Evolutionary conservation across 2,113 vertebrate genomes (phyloP), one percentile per base, ranked within the genome.

Genomic region (Hemicordylus capensis): DNA sequence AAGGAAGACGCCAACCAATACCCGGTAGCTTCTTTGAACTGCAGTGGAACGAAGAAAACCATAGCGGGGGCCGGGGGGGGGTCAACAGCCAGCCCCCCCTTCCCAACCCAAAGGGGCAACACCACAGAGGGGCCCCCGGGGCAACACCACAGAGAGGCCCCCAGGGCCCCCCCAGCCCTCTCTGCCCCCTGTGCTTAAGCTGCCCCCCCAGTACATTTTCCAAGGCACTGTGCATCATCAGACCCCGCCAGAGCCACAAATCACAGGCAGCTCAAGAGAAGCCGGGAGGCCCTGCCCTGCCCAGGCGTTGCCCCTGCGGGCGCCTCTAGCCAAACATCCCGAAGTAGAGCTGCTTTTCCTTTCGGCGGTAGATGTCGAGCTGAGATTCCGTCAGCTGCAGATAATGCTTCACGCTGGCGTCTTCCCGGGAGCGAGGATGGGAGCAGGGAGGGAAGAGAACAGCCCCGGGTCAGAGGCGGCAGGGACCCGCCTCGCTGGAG

Each of bases 271-370:
- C 20, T 10, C 37, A 37, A 1, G 1, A 22, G 20, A 37, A 67
- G 31, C 17, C 5, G 9, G 66, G 12, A 34, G 15, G 1, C 28
- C 1, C 22, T 12, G 31, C 31, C 31, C 1, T 2, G 0, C n/a
- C 34, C 6, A 20, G 28, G 37, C 3, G 14, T 26, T 69, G 26
- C 8, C 48, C 10, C n/a, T n/a, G n/a, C n/a, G 2, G 51, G 2
- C 8, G 6, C 48, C 26, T 34, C 86, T 94, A 95, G 46, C 91
- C 92, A 87, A 98, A 98, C 98, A 98, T 98, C 91, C 96, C 96
- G 90, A 95, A 93, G 87, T 98, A 98, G 87, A 97, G 95, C 61
- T 97, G 97, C 87, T 96, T 97, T 91, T 98, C 97, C 82, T 95
- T 97, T 85, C 95, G 96, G 19, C 96, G 95, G 89, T 97, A 97